Conservation (phyloP, 2,797 vertebrate species). For the Sorex maritimensis region DNA sequence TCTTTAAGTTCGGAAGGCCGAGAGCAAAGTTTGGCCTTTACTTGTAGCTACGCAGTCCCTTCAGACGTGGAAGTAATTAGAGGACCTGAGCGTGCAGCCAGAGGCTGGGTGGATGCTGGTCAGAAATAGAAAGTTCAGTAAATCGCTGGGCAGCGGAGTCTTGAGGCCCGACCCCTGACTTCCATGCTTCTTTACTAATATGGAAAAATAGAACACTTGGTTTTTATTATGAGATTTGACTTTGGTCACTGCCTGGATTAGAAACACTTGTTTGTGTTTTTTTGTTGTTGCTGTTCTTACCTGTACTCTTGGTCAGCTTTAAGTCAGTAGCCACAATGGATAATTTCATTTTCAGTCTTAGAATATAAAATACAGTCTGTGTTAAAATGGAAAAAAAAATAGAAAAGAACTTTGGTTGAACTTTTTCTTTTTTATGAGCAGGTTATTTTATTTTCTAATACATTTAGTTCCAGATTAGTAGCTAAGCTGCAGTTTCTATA, state of each 20-base stretch:
- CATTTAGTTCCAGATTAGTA: conserved; percentile 1
- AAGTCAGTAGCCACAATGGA: background rate
- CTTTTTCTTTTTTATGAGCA: conserved; percentile 34
- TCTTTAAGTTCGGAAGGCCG: conserved; percentile 82
- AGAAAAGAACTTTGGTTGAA: background rate
- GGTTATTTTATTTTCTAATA: conserved; percentile 53
- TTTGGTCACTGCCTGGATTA: background rate
- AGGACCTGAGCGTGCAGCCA: conserved; percentile 68
- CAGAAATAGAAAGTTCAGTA: conserved; percentile 47
- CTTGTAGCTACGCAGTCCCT: conserved; percentile 80
- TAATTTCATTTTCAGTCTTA: conserved; percentile 45
- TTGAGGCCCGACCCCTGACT: background rate
- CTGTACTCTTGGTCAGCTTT: background rate
- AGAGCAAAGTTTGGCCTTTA: conserved; percentile 87
- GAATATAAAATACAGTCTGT: background rate
- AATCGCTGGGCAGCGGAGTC: background rate
- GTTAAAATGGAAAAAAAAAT: background rate
- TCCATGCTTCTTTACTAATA: background rate
- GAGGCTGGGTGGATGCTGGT: conserved; percentile 76
- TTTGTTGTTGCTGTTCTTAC: background rate
- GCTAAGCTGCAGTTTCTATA: background rate
- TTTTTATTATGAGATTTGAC: conserved; percentile 38
- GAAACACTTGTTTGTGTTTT: background rate
- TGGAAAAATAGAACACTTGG: conserved; percentile 19
- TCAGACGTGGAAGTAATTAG: conserved; percentile 85